Conservation (phyloP, 2,888 invertebrate genomes). For the Trichogramma evanescens region DNA sequence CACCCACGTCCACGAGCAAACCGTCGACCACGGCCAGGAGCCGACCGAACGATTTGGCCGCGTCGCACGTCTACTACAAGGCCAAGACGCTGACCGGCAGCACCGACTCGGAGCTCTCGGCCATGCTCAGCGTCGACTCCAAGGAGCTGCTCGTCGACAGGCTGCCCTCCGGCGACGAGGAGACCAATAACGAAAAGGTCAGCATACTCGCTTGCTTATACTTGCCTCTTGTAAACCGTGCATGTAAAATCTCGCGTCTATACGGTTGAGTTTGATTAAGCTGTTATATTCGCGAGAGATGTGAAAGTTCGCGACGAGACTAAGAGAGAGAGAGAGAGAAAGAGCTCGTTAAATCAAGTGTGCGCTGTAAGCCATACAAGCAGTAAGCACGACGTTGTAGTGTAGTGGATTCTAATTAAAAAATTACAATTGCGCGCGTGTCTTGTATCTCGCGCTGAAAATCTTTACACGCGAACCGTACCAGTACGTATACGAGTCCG, state of each 20-base stretch:
- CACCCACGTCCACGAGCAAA: slow-evolving; percentile 6
- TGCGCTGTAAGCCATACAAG: no score
- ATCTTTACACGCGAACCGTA: no score
- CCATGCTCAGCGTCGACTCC: slow-evolving; percentile 22
- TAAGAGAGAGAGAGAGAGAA: no score
- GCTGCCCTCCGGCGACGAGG: slow-evolving; percentile 34
- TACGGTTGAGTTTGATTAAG: not conserved
- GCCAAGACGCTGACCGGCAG: slow-evolving; percentile 2
- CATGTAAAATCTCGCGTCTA: not conserved
- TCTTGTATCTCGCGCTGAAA: no score
- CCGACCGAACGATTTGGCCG: not conserved
- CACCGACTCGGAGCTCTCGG: slow-evolving; percentile 10
- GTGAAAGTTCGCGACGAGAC: no score
- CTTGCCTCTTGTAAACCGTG: not conserved
- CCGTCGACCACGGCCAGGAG: slow-evolving; percentile 4
- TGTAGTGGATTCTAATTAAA: no score
- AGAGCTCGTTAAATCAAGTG: no score
- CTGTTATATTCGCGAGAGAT: no score
- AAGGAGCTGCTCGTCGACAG: slow-evolving; percentile 36
- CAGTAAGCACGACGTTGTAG: no score
- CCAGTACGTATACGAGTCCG: no score
- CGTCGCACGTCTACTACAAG: slow-evolving; percentile 1
- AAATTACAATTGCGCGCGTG: no score
- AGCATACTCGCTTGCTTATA: not conserved
- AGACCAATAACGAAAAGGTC: slow-evolving; percentile 30